These are phyloP conservation scores for Orius laevigatus DNA, from an alignment of 1,140 invertebrate species.

Conservation along the genomic window DNA sequence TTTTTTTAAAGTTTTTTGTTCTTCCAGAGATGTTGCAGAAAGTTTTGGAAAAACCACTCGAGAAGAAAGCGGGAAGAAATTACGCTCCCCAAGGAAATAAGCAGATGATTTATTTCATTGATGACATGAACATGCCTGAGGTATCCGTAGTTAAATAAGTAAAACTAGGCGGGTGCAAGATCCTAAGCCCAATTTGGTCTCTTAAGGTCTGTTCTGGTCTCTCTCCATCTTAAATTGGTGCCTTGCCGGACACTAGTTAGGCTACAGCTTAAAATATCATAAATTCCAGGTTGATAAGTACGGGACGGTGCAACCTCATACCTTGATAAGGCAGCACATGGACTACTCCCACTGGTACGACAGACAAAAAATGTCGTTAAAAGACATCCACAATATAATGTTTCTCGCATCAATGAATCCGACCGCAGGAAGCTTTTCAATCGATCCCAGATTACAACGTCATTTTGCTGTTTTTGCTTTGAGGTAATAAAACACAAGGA, in stretches of 20 bases:
- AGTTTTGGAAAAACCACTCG: constrained; percentile 79
- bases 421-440: constrained; percentile 85
- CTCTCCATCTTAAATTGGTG: too few species aligned
- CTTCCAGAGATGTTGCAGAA: constrained; percentile 65
- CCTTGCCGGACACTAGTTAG: too few species aligned
- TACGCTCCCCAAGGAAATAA: constrained; percentile 85
- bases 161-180: too few species aligned
- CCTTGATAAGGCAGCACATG: constrained; percentile 81
- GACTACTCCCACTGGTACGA: constrained; percentile 92
- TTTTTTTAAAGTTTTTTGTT: constrained; percentile 1
- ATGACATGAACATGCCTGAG: constrained; percentile 96
- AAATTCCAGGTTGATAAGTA: constrained; percentile 67
- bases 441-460: constrained; percentile 76
- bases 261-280: too few species aligned
- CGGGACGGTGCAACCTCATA: constrained; percentile 89
- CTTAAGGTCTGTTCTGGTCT: neutral
- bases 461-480: constrained; percentile 89
- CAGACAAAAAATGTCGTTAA: constrained; percentile 64
- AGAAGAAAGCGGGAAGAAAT: constrained; percentile 88
- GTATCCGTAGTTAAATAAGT: too few species aligned
- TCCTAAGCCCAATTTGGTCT: too few species aligned
- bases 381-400: constrained; percentile 90
- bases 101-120: constrained; percentile 84
- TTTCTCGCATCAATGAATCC: constrained; percentile 95
- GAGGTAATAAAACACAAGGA: constrained; percentile 30